These are phyloP conservation scores for Mormyrus proboscirostris DNA, from an alignment of 2,797 vertebrate species.

Conservation along the genomic window DNA sequence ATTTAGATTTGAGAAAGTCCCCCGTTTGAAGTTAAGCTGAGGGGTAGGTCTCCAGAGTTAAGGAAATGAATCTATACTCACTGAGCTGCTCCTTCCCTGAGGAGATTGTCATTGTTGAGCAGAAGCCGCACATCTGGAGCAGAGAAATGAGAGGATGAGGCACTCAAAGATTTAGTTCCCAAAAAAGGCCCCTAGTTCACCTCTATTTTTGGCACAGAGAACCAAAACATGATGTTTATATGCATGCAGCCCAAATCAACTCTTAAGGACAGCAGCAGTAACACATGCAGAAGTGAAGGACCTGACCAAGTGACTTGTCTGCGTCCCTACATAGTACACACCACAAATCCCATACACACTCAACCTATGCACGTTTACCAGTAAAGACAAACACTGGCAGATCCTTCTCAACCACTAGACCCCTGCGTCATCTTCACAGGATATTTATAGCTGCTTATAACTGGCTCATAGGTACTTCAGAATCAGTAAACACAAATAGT, in stretches of 20 bases:
- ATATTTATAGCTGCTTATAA: not conserved
- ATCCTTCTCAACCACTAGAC: not conserved
- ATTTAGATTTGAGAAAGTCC: not conserved
- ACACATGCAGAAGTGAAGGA: not conserved
- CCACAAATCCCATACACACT: not conserved
- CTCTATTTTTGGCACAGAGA: not conserved
- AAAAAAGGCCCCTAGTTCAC: not conserved
- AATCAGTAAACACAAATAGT: not conserved
- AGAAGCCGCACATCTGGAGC: constrained; percentile 81
- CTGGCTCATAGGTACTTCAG: not conserved
- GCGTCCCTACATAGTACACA: not conserved
- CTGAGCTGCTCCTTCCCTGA: constrained; percentile 87
- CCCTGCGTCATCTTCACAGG: not conserved
- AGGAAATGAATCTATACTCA: constrained; percentile 56
- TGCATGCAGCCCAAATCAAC: not conserved
- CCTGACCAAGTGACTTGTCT: not conserved
- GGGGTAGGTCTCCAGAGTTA: not conserved
- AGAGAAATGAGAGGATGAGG: not conserved
- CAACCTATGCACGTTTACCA: not conserved
- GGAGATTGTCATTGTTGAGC: constrained; percentile 88
- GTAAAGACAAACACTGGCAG: not conserved
- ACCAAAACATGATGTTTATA: constrained; percentile 4
- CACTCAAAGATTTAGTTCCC: not conserved
- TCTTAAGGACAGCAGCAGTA: constrained; percentile 19
- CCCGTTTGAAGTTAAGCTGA: not conserved